Evolutionary conservation across 2,113 vertebrate species (phyloP), one percentile per base, ranked within the genome.

Genomic region (Xiphophorus hellerii): DNA sequence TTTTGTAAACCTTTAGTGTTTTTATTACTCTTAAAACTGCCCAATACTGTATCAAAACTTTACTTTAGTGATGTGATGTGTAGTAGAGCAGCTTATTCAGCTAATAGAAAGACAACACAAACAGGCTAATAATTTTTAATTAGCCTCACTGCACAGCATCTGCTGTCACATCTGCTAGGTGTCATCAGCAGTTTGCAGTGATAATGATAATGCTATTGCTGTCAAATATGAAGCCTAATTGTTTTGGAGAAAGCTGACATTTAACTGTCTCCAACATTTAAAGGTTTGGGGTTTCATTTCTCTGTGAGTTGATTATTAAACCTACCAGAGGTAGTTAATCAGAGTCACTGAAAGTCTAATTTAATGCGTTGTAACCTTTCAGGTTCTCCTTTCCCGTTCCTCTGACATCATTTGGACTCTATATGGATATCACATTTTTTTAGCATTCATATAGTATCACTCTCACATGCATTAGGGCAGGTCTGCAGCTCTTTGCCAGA

Each of bases 101-200:
- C 78, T 39, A 31, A 58, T 78, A 17, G 78, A 74, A 51, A 80
- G 69, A 73, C 69, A 83, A 75, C 73, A 80, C 71, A 79, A 81
- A 76, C 72, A 79, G 67, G 65, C 71, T 71, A 84, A 87, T 86
- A 81, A 82, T 81, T 78, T 77, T 70, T 84, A 83, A 90, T 90
- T 83, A 86, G 73, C 85, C 69, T 71, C 80, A 62, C 15, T 31
- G 75, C 51, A 54, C 76, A 77, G 76, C 71, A 44, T 73, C 67
- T 77, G 80, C 76, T 30, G 9, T 73, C 77, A 74, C 83, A 83
- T 85, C 85, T 78, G 87, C 65, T 80, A 66, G 35, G 67, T 79
- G 89, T 84, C 81, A 83, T 66, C 69, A 81, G 42, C 28, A 14
- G 15, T 77, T 88, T 69, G 42, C 70, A 17, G 62, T 62, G 22